Conservation (phyloP, 2,888 invertebrate genomes). For the Oligia fasciuncula region DNA sequence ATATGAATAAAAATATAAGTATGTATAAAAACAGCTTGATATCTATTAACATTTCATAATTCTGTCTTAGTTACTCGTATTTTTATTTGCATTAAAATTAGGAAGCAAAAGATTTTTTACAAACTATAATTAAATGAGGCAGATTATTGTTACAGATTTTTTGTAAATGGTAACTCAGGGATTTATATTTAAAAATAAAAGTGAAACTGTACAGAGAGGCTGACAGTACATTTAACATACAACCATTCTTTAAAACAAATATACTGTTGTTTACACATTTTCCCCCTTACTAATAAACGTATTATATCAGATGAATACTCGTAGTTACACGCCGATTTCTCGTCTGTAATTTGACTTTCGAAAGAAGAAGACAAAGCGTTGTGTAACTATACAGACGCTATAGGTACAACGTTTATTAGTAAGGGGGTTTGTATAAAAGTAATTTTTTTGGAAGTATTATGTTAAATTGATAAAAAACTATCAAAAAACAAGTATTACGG, state of each 20-base stretch:
- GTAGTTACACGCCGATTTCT: no score
- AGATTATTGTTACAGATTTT: background rate
- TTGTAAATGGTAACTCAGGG: constrained; percentile 33
- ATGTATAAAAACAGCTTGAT: constrained; percentile 10
- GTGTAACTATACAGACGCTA: no score
- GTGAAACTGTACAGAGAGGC: background rate
- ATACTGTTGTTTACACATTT: background rate
- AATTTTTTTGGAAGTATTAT: background rate
- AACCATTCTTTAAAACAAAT: background rate
- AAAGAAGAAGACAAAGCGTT: no score
- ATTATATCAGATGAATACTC: no score
- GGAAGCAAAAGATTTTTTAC: background rate
- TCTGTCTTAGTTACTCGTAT: background rate
- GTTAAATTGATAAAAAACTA: background rate
- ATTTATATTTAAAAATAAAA: background rate
- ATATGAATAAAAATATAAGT: constrained; percentile 6
- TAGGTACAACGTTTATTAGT: no score
- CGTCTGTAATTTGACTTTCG: no score
- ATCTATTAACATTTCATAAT: constrained; percentile 10
- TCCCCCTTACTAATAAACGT: no score
- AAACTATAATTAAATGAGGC: background rate
- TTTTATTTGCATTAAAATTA: background rate
- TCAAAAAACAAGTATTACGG: background rate
- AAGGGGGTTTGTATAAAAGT: background rate
- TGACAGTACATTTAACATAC: background rate